Base-by-base conservation (phyloP, 2,888 invertebrate genomes). In the Chrysotoxum bicinctum region DNA sequence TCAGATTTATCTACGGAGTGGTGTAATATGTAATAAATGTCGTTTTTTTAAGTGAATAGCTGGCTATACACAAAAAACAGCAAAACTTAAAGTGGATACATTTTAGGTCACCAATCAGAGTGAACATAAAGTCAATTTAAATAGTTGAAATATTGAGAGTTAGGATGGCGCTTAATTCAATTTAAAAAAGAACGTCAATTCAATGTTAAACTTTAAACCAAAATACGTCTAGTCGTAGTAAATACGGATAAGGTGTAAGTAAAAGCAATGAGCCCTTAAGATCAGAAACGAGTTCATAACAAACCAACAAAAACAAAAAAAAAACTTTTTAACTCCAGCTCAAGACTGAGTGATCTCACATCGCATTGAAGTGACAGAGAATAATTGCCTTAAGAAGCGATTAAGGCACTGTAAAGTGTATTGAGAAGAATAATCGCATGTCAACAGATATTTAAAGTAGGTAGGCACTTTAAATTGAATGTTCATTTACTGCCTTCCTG, bases 391-490 rank as follows among this genome's bases (percentile, higher is more conserved):
- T 45, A 73, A 80, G 76, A 45, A 72, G 60, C 56, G 48, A 68
- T 72, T 76, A 60, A 32, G 75, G 54, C 76, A 72, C 58, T 26
- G 50, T 19, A 64, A 56, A 26, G 16, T 45, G 3, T 35, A 19
- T 21, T 9, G 35, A 40, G 23, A 48, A 72, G 60, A 84, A 80
- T 76, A 80, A 80, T 85, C 75, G 84, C 84, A 85, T 85, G 84
- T 85, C 84, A 85, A 76, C 84, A 68, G 84, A 80, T 85, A 85
- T 85, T 85, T 85, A 84, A 85, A 85, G 75, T 62, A 40, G 19
- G 12, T 12, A 35, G 21, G 21, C 3, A 32, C 58, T 35, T 60
- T n/a, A 72, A 84, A 76, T 76, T 72, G 60, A 73, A 72, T 76
- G 80, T 50, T 76, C 16, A 35, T 19, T 45, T 6, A 21, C 40